Evolutionary conservation across 2,888 invertebrate genomes (phyloP).

Genomic region (Penaeus monodon): DNA sequence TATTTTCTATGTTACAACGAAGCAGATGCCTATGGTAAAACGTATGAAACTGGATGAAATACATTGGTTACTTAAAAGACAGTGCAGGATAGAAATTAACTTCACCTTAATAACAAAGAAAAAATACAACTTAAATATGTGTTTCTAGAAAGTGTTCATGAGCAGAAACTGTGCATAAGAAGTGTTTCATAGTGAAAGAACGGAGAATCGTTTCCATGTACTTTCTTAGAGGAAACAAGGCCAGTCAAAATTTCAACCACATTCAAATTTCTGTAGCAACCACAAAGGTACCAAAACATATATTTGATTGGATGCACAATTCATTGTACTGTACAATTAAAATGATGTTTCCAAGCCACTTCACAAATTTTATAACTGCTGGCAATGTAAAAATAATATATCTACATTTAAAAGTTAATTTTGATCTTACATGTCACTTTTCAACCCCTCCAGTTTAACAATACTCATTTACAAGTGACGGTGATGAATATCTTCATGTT

Average conservation of each 20-base stretch:
- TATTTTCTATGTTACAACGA: neutral
- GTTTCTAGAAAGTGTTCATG: conserved; percentile 28
- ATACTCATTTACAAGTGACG: too few species aligned
- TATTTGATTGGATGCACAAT: too few species aligned
- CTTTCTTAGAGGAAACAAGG: neutral
- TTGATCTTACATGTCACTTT: too few species aligned
- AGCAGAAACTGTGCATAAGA: conserved; percentile 31
- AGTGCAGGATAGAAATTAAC: conserved; percentile 16
- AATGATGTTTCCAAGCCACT: too few species aligned
- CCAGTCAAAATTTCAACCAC: neutral
- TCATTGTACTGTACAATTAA: too few species aligned
- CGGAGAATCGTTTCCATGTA: neutral
- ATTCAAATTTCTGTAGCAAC: too few species aligned
- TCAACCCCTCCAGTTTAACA: too few species aligned
- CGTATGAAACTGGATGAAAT: neutral
- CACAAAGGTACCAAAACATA: too few species aligned
- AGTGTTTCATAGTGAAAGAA: conserved; percentile 27
- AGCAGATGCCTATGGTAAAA: neutral
- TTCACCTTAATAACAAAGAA: neutral
- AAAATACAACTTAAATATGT: conserved; percentile 11
- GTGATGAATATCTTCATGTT: too few species aligned
- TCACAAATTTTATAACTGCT: too few species aligned
- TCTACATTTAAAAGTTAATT: too few species aligned
- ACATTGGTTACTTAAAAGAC: neutral
- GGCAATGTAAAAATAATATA: too few species aligned